Conservation (phyloP, 2,888 invertebrate species). For the Scrobipalpa costella region DNA sequence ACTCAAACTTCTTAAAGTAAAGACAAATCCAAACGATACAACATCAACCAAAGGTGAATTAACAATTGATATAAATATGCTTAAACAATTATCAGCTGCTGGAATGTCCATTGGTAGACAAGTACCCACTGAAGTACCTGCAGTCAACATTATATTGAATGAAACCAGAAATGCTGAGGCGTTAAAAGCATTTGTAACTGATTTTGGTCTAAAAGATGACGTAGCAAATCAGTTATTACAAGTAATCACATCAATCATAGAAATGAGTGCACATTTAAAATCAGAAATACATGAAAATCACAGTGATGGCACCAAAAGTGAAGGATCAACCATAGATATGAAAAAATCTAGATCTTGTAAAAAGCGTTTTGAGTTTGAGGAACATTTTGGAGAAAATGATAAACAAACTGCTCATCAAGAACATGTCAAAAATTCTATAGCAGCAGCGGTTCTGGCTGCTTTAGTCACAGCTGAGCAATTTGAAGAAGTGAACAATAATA, state of each 20-base stretch:
- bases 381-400: slow-evolving; percentile 45
- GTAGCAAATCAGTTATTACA: slow-evolving; percentile 78
- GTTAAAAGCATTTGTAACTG: slow-evolving; percentile 72
- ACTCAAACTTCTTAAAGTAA: slow-evolving; percentile 71
- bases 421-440: slow-evolving; percentile 78
- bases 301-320: slow-evolving; percentile 39
- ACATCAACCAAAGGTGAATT: slow-evolving; percentile 80
- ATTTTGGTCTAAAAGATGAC: slow-evolving; percentile 75
- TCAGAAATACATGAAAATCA: slow-evolving; percentile 62
- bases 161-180: slow-evolving; percentile 75
- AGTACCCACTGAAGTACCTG: slow-evolving; percentile 82
- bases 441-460: slow-evolving; percentile 76
- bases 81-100: slow-evolving; percentile 84
- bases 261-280: slow-evolving; percentile 76
- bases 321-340: slow-evolving; percentile 42
- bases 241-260: slow-evolving; percentile 74
- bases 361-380: slow-evolving; percentile 52
- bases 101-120: slow-evolving; percentile 85
- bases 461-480: slow-evolving; percentile 76
- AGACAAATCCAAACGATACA: slow-evolving; percentile 76
- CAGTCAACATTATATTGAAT: slow-evolving; percentile 80
- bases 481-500: slow-evolving; percentile 75
- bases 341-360: slow-evolving; percentile 61
- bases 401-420: slow-evolving; percentile 68
- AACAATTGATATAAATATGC: slow-evolving; percentile 84